phyloP scores from a whole-genome alignment of 2,888 invertebrate species.

The Apoderus coryli region DNA sequence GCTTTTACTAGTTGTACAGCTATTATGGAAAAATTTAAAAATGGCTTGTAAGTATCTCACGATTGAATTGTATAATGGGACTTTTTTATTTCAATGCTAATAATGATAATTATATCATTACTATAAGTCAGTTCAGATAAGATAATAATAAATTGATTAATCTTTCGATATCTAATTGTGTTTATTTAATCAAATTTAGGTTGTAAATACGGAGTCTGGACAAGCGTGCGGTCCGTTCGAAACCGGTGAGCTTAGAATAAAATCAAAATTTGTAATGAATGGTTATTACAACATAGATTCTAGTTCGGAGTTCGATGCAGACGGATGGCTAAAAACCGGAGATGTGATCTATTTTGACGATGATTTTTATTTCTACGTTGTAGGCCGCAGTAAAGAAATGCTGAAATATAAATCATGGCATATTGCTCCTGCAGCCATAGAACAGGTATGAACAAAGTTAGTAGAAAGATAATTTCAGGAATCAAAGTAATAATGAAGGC shows the following conservation, averaged over 20 bases:
- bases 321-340: slow-evolving; percentile 38
- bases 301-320: slow-evolving; percentile 31
- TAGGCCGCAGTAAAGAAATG: slow-evolving; percentile 38
- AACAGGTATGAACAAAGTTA: slow-evolving; percentile 21
- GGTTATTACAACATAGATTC: slow-evolving; percentile 37
- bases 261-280: slow-evolving; percentile 28
- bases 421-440: slow-evolving; percentile 29
- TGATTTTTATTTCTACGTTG: slow-evolving; percentile 33
- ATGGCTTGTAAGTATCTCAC: too few relatives aligned
- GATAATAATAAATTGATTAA: too few relatives aligned
- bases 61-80: too few relatives aligned
- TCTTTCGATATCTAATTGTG: too few relatives aligned
- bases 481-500: too few relatives aligned
- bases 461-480: too few relatives aligned
- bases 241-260: slow-evolving; percentile 38
- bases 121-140: too few relatives aligned
- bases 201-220: slow-evolving; percentile 24
- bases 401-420: slow-evolving; percentile 38
- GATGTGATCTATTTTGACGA: slow-evolving; percentile 39
- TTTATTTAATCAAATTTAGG: too few relatives aligned
- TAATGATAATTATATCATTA: too few relatives aligned
- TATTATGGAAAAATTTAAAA: too few relatives aligned
- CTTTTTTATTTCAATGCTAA: too few relatives aligned
- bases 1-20: too few relatives aligned
- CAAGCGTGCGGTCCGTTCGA: slow-evolving; percentile 28